A percentile compares a stretch with the other conserved stretches of the same genome.
Evolutionary conservation across 2,888 invertebrate species (phyloP).

Genomic region (Pachymerium ferrugineum): DNA sequence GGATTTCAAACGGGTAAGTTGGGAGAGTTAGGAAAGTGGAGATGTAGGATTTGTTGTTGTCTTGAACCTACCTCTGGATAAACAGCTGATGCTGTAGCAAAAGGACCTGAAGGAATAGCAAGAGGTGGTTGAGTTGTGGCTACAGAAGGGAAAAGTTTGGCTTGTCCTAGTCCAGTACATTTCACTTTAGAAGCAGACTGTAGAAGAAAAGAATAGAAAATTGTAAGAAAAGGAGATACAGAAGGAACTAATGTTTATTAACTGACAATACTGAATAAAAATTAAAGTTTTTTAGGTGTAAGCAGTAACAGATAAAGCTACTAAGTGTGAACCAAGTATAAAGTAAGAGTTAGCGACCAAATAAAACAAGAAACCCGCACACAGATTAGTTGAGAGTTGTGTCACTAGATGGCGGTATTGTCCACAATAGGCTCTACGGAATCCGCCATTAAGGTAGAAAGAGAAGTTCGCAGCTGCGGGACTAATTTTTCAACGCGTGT

Average conservation of each 20-base stretch:
- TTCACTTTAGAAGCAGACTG: slow-evolving; percentile 18
- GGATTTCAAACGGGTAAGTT: slow-evolving; percentile 1
- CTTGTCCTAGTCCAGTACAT: background rate
- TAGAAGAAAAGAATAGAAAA: slow-evolving; percentile 1
- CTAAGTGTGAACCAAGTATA: no score
- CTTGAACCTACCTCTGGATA: background rate
- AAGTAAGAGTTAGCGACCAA: no score
- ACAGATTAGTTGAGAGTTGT: background rate
- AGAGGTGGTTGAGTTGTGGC: background rate
- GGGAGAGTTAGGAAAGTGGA: background rate
- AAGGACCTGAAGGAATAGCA: slow-evolving; percentile 9
- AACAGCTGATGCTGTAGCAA: background rate
- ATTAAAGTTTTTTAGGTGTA: no score
- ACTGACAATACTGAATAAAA: no score
- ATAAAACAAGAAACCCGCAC: no score
- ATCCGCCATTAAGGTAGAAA: background rate
- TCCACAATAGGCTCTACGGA: background rate
- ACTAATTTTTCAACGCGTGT: slow-evolving; percentile 19
- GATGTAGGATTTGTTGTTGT: background rate
- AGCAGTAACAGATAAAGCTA: no score
- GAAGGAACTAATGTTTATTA: no score
- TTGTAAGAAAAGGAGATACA: no score
- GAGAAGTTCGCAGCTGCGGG: slow-evolving; percentile 16
- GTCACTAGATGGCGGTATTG: background rate
- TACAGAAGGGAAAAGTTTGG: background rate